Evolutionary conservation across 2,888 invertebrate genomes (phyloP), one percentile per base, ranked within the genome.

Genomic region (Lomographa bimaculata): DNA sequence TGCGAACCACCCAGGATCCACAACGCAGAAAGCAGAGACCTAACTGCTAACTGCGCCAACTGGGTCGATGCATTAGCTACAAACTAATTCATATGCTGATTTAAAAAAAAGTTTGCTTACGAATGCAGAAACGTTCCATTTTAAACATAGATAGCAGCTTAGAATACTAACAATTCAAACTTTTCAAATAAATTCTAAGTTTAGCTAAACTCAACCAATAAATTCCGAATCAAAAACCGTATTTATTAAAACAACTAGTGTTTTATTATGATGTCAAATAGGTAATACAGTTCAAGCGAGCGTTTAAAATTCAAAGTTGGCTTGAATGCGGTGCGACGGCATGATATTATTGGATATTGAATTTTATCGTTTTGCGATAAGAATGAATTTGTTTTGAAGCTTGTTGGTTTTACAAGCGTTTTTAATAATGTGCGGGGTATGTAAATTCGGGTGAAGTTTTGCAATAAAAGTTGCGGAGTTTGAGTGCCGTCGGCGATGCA

Each of bases 381-480:
- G 54, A 55, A 59, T 7, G 42, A 34, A 43, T 28, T 38, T 36
- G 12, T 35, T 10, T 33, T 36, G 32, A 25, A 30, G 38, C 14
- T 11, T 5, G 18, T 5, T n/a, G 30, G 35, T 16, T 76, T 76
- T 70, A 73, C 71, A 68, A 75, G 69, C 72, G 69, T 79, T 83
- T 82, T 83, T 82, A 81, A 83, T 84, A 83, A 83, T 76, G 79
- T 73, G 67, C 74, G 71, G 69, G 71, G 74, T 72, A 84, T 85
- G 82, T 79, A 82, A 82, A 84, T 84, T 84, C 74, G 77, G 74
- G 51, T 56, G 61, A 82, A 84, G 85, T 85, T 85, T 85, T 79
- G 78, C 78, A 85, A 84, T 85, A 85, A 83, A 85, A 82, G 82
- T 85, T 83, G 80, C 75, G 71, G 49, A 65, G 69, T 56, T 60